Percentiles rank a stretch among this genome's conserved stretches.
Conservation (phyloP, 2,888 invertebrate genomes). For the Ectropis crepuscularia region DNA sequence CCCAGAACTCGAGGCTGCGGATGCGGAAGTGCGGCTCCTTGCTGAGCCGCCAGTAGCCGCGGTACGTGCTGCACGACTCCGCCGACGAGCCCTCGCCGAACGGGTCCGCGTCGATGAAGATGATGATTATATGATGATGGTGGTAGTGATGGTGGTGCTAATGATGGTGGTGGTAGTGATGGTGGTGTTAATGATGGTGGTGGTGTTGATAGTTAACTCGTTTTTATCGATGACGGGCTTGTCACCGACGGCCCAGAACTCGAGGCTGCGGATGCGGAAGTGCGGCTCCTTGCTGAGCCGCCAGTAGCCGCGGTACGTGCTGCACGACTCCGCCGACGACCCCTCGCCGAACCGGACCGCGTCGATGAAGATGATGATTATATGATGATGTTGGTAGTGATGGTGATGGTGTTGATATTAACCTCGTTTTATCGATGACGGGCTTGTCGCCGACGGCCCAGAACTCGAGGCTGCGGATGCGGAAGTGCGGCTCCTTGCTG, state of each 20-base stretch:
- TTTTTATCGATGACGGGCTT: constrained; percentile 87
- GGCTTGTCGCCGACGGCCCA: constrained; percentile 95
- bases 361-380: constrained; percentile 90
- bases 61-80: constrained; percentile 93
- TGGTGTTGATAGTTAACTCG: constrained; percentile 58
- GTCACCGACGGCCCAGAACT: constrained; percentile 96
- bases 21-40: constrained; percentile 88
- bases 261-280: constrained; percentile 87
- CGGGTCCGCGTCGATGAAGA: constrained; percentile 92
- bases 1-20: constrained; percentile 93
- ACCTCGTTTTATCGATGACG: constrained; percentile 82
- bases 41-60: constrained; percentile 91
- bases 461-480: constrained; percentile 88
- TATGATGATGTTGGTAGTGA: no score
- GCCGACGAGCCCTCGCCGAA: constrained; percentile 94
- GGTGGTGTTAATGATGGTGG: no score
- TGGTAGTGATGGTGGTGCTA: no score
- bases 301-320: constrained; percentile 92
- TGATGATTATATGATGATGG: constrained; percentile 29
- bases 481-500: constrained; percentile 89
- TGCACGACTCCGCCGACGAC: constrained; percentile 92
- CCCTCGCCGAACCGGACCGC: constrained; percentile 93
- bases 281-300: constrained; percentile 90
- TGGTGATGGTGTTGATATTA: neutral
- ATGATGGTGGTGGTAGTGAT: no score